Base-by-base conservation (phyloP, 2,113 vertebrate genomes). In the Felis chaus region DNA sequence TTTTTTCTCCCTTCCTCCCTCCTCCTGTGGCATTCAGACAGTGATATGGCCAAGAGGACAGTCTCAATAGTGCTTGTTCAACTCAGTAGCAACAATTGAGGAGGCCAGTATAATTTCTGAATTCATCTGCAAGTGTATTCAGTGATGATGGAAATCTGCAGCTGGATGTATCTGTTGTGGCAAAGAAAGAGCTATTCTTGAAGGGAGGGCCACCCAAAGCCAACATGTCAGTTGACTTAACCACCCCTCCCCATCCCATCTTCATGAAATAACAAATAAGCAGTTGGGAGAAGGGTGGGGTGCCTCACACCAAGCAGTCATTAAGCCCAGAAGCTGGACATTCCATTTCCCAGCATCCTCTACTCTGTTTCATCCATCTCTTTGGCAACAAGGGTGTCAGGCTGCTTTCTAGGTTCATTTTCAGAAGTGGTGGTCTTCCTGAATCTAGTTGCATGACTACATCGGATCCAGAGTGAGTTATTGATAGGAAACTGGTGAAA, bases 181-280 rank as follows among this genome's bases (percentile, higher is more conserved):
- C 92, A 98, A 97, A 98, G 94, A 98, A 97, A 96, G 96, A 96
- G 94, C 96, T 96, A 96, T 98, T 98, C 97, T 98, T 98, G 89
- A 96, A 94, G 69, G 81, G 76, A 96, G 45, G 94, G 88, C 73
- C 96, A 92, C 92, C 68, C 95, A 91, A 97, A 94, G 89, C 79
- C 95, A 97, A 94, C 55, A 87, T 87, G 66, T 96, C 96, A 97
- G 96, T 96, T 96, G 97, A 98, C 84, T 95, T 97, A 97, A 95
- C 73, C 45, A 97, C 36, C 63, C 83, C 83, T 95, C 84, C 69
- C 76, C n/a, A 6, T 84, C 41, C 66, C 87, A 95, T 97, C 74
- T 94, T 97, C 82, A 97, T 97, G 96, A 97, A 96, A 97, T 87
- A 97, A 97, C 87, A 97, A 91, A 91, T 94, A 96, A 97, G 69